Percentiles rank a stretch among this genome's conserved stretches.
phyloP scores from a whole-genome alignment of 2,797 vertebrate species.

The Sebastes cheni region DNA sequence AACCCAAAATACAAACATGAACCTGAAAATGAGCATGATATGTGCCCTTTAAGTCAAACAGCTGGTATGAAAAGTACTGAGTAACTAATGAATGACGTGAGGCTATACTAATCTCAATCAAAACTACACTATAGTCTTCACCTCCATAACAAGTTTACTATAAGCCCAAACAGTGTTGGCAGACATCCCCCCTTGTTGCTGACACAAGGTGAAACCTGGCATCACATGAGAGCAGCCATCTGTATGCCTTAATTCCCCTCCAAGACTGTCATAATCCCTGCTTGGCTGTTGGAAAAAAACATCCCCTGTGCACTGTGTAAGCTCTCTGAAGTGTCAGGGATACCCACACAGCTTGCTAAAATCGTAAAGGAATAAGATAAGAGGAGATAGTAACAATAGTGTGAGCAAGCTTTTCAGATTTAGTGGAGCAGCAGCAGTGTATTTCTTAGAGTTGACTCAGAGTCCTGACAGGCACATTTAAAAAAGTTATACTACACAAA shows the following conservation, averaged over 20 bases:
- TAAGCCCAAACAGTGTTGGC: slow-evolving; percentile 6
- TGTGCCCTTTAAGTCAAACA: not conserved
- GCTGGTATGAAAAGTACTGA: not conserved
- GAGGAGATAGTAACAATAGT: slow-evolving; percentile 13
- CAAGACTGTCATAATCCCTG: slow-evolving; percentile 72
- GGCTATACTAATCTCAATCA: not conserved
- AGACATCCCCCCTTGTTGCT: slow-evolving; percentile 50
- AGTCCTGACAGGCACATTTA: not conserved
- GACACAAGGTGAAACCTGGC: slow-evolving; percentile 55
- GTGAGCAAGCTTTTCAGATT: not conserved
- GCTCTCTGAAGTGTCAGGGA: not conserved
- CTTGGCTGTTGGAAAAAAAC: slow-evolving; percentile 58
- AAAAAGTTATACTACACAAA: not conserved
- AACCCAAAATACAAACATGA: no score
- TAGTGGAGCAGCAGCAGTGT: not conserved
- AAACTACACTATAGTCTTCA: not conserved
- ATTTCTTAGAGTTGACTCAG: slow-evolving; percentile 6
- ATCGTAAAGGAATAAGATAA: not conserved
- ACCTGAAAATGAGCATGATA: no score
- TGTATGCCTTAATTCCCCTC: slow-evolving; percentile 69
- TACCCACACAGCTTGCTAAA: slow-evolving; percentile 14
- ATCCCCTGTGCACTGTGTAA: slow-evolving; percentile 19
- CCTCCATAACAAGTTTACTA: slow-evolving; percentile 9
- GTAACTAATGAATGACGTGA: not conserved
- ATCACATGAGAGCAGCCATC: slow-evolving; percentile 76